Conservation (phyloP, 1,140 invertebrate species). For the Caenorhabditis latens region DNA sequence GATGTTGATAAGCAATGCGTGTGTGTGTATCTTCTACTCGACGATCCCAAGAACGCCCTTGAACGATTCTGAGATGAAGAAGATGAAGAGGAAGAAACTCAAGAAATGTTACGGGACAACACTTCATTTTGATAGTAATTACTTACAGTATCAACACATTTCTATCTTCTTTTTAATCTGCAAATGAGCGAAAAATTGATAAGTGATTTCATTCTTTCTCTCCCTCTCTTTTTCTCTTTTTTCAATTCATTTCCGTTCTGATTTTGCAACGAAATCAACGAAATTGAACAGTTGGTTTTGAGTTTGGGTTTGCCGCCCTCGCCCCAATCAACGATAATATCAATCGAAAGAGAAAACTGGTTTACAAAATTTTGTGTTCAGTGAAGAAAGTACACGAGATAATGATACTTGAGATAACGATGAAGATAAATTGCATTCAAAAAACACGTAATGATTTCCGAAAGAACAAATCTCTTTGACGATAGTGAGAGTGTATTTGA, state of each 20-base stretch:
- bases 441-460: background rate
- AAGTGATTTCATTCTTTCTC: background rate
- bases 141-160: background rate
- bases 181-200: constrained; percentile 46
- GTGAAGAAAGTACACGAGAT: constrained; percentile 2
- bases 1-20: background rate
- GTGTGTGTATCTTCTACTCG: background rate
- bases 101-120: background rate
- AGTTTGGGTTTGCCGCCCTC: background rate
- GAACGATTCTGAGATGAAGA: background rate
- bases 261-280: constrained; percentile 29
- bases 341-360: background rate
- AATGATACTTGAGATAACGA: background rate
- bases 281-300: constrained; percentile 47
- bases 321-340: background rate
- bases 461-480: background rate
- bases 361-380: constrained; percentile 32
- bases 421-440: background rate
- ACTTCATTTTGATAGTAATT: background rate
- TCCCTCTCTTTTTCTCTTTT: no score
- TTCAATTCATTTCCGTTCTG: constrained; percentile 14
- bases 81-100: background rate
- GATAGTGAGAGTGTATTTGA: no score
- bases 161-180: constrained; percentile 18
- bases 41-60: constrained; percentile 41